These are phyloP conservation scores for Carassius gibelio DNA, from an alignment of 2,113 vertebrate species.

Conservation along the genomic window DNA sequence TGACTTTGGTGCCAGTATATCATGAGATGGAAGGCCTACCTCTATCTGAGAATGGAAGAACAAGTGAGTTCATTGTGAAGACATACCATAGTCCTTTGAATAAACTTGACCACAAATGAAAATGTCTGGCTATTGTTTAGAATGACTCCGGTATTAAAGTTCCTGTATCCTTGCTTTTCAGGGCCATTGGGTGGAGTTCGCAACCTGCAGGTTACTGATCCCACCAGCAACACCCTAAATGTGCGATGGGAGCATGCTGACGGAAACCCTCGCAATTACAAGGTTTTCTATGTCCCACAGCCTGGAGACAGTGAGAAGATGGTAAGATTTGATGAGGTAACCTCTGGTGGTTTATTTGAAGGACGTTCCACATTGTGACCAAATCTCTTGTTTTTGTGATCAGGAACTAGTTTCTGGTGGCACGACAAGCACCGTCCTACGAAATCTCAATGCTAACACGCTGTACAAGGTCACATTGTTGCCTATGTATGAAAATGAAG, in stretches of 20 bases:
- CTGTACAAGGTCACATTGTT: constrained; percentile 74
- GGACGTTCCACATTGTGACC: neutral
- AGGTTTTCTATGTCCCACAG: constrained; percentile 82
- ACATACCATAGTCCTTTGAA: neutral
- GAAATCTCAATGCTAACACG: constrained; percentile 84
- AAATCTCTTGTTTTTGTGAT: constrained; percentile 12
- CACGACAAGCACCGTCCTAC: constrained; percentile 85
- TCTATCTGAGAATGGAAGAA: constrained; percentile 83
- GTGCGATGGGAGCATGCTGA: constrained; percentile 92
- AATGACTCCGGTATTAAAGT: neutral
- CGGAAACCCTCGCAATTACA: constrained; percentile 88
- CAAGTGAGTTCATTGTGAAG: constrained; percentile 80
- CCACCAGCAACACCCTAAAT: constrained; percentile 85
- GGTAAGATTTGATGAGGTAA: constrained; percentile 69
- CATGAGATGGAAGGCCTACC: constrained; percentile 88
- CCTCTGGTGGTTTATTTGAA: neutral
- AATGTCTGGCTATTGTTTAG: neutral
- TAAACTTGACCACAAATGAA: neutral
- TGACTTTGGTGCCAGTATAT: constrained; percentile 74
- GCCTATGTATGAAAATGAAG: constrained; percentile 67
- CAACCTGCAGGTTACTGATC: constrained; percentile 89
- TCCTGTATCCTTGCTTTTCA: constrained; percentile 60
- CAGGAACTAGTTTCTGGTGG: constrained; percentile 89
- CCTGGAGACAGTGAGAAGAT: constrained; percentile 78
- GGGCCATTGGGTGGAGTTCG: constrained; percentile 86